Base-by-base conservation (phyloP, 2,888 invertebrate genomes). In the Drosophila hamatofila region DNA sequence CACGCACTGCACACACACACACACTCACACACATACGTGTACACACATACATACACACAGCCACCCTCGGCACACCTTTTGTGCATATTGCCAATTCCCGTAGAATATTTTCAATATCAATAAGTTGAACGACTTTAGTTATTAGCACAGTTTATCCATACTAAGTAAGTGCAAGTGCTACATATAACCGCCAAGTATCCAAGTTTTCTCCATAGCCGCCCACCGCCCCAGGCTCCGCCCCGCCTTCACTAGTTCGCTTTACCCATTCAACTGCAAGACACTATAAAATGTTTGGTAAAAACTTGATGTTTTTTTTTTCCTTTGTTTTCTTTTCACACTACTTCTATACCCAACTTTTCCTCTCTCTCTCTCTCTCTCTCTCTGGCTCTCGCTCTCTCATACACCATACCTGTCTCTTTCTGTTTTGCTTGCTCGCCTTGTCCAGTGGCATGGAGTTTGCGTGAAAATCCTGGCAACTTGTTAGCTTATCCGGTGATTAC, bases 401-500 rank as follows among this genome's bases (percentile, higher is more conserved):
- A 14, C 4, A 14, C 18, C 49, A 55, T 46, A 33, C 25, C n/a
- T 44, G 12, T 11, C 25, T 35, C n/a, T 5, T n/a, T 18, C 14
- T 14, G 9, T 1, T n/a, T 54, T 21, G 9, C 4, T 12, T 11
- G 2, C 41, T 46, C 9, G 21, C 37, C 37, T 33, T 49, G 35
- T 39, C 54, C 60, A 51, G 60, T 72, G 72, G 69, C 77, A 64
- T 57, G 64, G 51, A 75, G 82, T 76, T 75, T 88, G 88, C 86
- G 88, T 89, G 87, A 85, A 91, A 92, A 92, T 92, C 91, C 91
- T 90, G 90, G 90, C 91, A 92, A 92, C 92, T 92, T 91, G 92
- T 92, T 92, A 92, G 92, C 92, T 92, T 92, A 92, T 92, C 91
- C 91, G 92, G 92, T 91, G 92, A 92, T 92, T 92, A 92, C 92